phyloP scores from a whole-genome alignment of 2,797 vertebrate species.

The Atherinosoma microstoma region DNA sequence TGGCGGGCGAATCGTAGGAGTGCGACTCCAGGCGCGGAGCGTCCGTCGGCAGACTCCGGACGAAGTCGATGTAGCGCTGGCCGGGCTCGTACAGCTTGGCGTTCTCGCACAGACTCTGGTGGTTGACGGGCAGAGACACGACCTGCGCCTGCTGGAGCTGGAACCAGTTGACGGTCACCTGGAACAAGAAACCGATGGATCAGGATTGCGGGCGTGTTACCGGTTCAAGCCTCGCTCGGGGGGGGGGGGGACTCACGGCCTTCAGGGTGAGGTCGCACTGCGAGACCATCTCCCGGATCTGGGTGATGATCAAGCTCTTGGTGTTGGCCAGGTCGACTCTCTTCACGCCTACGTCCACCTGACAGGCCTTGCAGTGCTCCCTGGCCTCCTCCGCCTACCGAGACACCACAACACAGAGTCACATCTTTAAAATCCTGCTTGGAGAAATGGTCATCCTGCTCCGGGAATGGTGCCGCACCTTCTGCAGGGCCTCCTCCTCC shows the following conservation, averaged over 20 bases:
- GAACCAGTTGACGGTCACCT: constrained; percentile 98
- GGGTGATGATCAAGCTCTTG: constrained; percentile 92
- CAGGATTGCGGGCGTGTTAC: too few relatives aligned
- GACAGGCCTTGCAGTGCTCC: constrained; percentile 90
- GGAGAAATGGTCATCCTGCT: background rate
- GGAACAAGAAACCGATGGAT: background rate
- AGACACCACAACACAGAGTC: too few relatives aligned
- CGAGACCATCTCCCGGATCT: constrained; percentile 93
- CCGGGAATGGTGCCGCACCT: constrained; percentile 77
- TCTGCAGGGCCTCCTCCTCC: constrained; percentile 95
- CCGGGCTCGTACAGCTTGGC: constrained; percentile 96
- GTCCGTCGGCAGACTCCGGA: constrained; percentile 87
- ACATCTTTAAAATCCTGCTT: too few relatives aligned
- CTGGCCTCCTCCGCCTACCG: constrained; percentile 91
- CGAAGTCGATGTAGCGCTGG: constrained; percentile 92
- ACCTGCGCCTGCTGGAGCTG: constrained; percentile 95
- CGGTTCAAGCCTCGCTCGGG: background rate
- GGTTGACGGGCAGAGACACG: constrained; percentile 91
- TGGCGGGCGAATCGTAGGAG: constrained; percentile 66
- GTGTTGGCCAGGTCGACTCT: constrained; percentile 88
- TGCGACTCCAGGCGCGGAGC: constrained; percentile 73
- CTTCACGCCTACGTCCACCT: constrained; percentile 89
- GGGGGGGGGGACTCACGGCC: constrained; percentile 85
- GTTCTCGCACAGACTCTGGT: constrained; percentile 92
- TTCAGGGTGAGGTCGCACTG: constrained; percentile 98